Evolutionary conservation across 2,888 invertebrate species (phyloP).

Genomic region (Noctua comes): DNA sequence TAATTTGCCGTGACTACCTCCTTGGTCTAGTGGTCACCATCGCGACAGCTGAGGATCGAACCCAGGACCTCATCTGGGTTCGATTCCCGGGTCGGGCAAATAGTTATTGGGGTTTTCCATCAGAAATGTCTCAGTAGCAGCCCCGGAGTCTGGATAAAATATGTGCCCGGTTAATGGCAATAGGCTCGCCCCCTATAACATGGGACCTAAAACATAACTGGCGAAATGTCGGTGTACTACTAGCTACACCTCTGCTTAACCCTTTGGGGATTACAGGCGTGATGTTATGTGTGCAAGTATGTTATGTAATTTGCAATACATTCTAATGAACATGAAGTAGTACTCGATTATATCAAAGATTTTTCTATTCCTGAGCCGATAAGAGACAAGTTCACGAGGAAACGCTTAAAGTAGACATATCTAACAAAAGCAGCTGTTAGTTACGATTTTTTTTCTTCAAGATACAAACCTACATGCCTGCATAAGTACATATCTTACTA

Average conservation of each 20-base stretch:
- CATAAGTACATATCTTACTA: background rate
- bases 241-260: background rate
- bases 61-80: too few relatives aligned
- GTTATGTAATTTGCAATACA: background rate
- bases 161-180: background rate
- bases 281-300: background rate
- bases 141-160: background rate
- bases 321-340: background rate
- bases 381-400: background rate
- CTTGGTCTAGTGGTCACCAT: too few relatives aligned
- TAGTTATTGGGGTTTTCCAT: background rate
- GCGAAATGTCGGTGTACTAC: background rate
- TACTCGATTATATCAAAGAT: background rate
- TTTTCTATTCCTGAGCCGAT: background rate
- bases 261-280: background rate
- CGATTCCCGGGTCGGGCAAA: background rate
- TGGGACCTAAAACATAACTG: background rate
- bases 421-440: constrained; percentile 1
- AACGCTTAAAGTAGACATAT: background rate
- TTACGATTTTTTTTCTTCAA: background rate
- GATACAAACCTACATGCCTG: background rate
- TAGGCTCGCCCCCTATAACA: background rate
- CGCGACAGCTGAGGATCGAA: too few relatives aligned
- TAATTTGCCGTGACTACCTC: too few relatives aligned
- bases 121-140: background rate